Evolutionary conservation across 2,113 vertebrate species (phyloP).

Genomic region (Muscicapa adusta): DNA sequence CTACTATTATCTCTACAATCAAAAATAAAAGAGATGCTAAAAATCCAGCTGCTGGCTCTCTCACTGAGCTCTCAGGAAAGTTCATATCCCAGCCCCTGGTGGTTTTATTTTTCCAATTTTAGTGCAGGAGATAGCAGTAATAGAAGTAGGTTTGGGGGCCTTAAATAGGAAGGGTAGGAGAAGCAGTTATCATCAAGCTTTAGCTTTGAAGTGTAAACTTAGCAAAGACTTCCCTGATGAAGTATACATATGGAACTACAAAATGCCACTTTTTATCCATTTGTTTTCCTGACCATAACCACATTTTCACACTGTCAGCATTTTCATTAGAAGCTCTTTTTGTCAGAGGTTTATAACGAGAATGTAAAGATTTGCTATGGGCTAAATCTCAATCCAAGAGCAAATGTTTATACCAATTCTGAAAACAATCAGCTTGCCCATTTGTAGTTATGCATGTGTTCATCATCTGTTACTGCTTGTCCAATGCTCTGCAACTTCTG

Average conservation of each 20-base stretch:
- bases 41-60: conserved; percentile 46
- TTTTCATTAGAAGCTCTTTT: conserved; percentile 80
- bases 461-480: conserved; percentile 85
- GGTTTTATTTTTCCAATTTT: neutral
- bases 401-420: conserved; percentile 85
- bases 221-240: conserved; percentile 67
- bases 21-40: conserved; percentile 28
- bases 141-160: conserved; percentile 41
- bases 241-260: conserved; percentile 75
- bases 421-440: conserved; percentile 84
- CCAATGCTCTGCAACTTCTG: conserved; percentile 82
- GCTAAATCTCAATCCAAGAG: conserved; percentile 84
- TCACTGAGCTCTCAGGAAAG: conserved; percentile 7
- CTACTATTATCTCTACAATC: neutral
- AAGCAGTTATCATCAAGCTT: conserved; percentile 67
- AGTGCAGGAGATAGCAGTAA: neutral
- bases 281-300: conserved; percentile 80
- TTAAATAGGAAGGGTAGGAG: conserved; percentile 44
- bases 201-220: conserved; percentile 70
- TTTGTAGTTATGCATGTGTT: conserved; percentile 84
- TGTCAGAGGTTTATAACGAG: conserved; percentile 77
- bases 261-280: conserved; percentile 76
- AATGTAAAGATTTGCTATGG: conserved; percentile 85
- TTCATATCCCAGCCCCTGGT: neutral
- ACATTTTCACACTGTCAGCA: conserved; percentile 81